Base-by-base conservation (phyloP, 2,888 invertebrate species). In the Drosophila kanekoi region DNA sequence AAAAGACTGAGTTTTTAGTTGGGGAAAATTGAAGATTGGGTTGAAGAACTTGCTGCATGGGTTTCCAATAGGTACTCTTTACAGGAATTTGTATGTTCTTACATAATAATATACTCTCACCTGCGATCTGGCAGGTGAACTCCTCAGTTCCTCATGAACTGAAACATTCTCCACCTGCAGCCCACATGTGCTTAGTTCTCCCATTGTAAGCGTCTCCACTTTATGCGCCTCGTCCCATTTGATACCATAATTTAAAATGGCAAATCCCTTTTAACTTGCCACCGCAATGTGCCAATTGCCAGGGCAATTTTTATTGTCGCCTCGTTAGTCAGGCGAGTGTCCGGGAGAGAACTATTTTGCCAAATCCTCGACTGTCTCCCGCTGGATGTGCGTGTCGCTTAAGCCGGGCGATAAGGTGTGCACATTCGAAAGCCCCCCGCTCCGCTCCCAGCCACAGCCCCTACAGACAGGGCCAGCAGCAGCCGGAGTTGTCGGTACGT, bases 281-380 rank as follows among this genome's bases (percentile, higher is more conserved):
- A 67, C 85, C 85, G 77, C 89, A 89, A 89, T 84, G 85, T 89
- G 89, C 87, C 85, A 85, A 85, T 85, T 85, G 87, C 37, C 79
- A 53, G 56, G 51, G 56, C 79, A 52, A 84, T 87, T 85, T 88
- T 89, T 89, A 85, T 79, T 87, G 85, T 84, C 60, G 72, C 45
- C 70, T 87, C 87, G 87, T 87, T 84, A 86, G 87, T 80, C 88
- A 79, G 64, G 28, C 28, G 28, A 40, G 64, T 40, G 58, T 61
- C 48, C 40, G 28, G 32, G 28, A 5, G 48, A 75, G 66, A 86
- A 83, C 83, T 83, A 88, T 83, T 67, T 83, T 67, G 66, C 87
- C 75, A 64, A 77, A 79, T 76, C 64, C 79, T 64, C 38, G 64
- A 48, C 61, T 75, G 70, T 63, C 18, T 40, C 18, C 44, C 14